phyloP scores from a whole-genome alignment of 2,888 invertebrate species.

The Gari tellinella region DNA sequence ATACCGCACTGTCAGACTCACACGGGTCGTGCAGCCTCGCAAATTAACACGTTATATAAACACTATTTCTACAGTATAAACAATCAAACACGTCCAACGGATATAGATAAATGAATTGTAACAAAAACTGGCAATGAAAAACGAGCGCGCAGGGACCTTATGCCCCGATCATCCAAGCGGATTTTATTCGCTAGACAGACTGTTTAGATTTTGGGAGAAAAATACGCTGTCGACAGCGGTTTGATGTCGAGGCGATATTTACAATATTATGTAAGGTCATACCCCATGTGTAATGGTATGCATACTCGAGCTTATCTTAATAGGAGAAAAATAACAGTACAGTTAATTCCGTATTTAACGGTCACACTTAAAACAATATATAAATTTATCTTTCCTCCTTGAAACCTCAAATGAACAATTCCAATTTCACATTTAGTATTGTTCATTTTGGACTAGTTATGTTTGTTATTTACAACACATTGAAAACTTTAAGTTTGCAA shows the following conservation, averaged over 20 bases:
- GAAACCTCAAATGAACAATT: no score
- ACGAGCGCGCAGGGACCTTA: slow-evolving; percentile 33
- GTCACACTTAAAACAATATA: no score
- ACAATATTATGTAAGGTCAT: slow-evolving; percentile 27
- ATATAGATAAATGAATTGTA: slow-evolving; percentile 51
- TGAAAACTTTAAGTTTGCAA: no score
- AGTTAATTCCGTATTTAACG: no score
- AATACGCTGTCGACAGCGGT: slow-evolving; percentile 9
- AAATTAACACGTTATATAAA: slow-evolving; percentile 74
- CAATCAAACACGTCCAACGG: slow-evolving; percentile 62
- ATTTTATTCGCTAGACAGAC: no score
- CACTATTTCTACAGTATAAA: slow-evolving; percentile 67
- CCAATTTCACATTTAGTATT: no score
- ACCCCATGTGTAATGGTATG: neutral
- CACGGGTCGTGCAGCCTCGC: slow-evolving; percentile 49
- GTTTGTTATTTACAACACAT: no score
- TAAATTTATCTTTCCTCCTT: no score
- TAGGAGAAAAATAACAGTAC: no score
- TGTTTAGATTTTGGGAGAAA: no score
- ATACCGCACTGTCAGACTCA: slow-evolving; percentile 48
- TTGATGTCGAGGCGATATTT: slow-evolving; percentile 29
- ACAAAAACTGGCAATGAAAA: slow-evolving; percentile 45
- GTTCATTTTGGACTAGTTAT: no score
- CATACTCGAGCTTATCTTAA: no score
- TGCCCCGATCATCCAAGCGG: neutral